A percentile compares a stretch with the other conserved stretches of the same genome.
Conservation (phyloP, 2,888 invertebrate genomes). For the Stenoptilia bipunctidactyla region DNA sequence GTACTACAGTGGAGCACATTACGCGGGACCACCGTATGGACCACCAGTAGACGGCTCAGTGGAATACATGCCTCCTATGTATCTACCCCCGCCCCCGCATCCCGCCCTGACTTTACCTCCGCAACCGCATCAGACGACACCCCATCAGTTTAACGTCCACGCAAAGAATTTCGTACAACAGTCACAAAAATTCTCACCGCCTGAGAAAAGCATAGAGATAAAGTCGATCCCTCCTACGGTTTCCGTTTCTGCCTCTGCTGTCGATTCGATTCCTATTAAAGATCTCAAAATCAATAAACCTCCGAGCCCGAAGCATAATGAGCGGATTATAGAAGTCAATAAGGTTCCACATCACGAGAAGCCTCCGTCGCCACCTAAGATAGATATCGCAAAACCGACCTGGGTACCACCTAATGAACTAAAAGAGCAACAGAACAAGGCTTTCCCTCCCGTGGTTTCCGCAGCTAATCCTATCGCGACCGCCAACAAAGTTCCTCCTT, state of each 20-base stretch:
- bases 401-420: slow-evolving; percentile 40
- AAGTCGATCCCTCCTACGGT: slow-evolving; percentile 23
- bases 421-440: slow-evolving; percentile 26
- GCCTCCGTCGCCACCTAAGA: slow-evolving; percentile 30
- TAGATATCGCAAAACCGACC: slow-evolving; percentile 40
- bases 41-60: slow-evolving; percentile 48
- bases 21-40: slow-evolving; percentile 42
- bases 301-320: slow-evolving; percentile 46
- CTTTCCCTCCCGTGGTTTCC: slow-evolving; percentile 34
- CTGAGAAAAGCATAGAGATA: slow-evolving; percentile 39
- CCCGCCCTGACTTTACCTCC: slow-evolving; percentile 39
- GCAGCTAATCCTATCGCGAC: slow-evolving; percentile 26
- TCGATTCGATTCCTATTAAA: slow-evolving; percentile 51
- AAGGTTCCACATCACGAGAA: slow-evolving; percentile 32
- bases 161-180: slow-evolving; percentile 64
- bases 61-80: slow-evolving; percentile 58
- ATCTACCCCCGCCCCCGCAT: slow-evolving; percentile 47
- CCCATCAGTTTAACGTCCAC: slow-evolving; percentile 63
- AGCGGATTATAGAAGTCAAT: slow-evolving; percentile 29
- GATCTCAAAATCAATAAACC: slow-evolving; percentile 57
- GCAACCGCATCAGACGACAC: slow-evolving; percentile 36
- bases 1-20: slow-evolving; percentile 54
- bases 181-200: slow-evolving; percentile 34
- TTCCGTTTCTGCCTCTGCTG: slow-evolving; percentile 27
- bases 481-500: slow-evolving; percentile 40